Evolutionary conservation across 2,888 invertebrate genomes (phyloP).

Genomic region (Tachina fera): DNA sequence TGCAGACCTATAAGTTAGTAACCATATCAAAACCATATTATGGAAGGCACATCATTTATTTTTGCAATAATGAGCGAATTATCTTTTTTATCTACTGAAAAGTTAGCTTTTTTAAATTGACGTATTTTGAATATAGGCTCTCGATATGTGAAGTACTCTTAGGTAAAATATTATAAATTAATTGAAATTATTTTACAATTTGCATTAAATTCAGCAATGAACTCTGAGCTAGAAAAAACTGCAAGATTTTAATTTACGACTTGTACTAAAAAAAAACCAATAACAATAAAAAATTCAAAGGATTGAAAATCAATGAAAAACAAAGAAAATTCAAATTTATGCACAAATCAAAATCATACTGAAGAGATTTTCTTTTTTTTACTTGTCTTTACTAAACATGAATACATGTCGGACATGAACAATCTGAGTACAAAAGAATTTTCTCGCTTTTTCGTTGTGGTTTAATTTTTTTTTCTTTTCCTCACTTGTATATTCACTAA

Average conservation of each 20-base stretch:
- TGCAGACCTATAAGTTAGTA: no score
- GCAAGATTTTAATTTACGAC: neutral
- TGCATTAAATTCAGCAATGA: neutral
- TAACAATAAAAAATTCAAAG: neutral
- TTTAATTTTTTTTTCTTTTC: slow-evolving; percentile 8
- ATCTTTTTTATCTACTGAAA: no score
- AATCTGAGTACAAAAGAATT: slow-evolving; percentile 27
- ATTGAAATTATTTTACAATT: no score
- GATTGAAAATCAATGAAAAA: slow-evolving; percentile 5
- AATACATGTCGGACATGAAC: slow-evolving; percentile 5
- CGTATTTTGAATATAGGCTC: no score
- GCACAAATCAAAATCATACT: neutral
- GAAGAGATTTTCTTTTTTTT: neutral
- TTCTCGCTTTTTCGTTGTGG: neutral
- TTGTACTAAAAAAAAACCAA: neutral
- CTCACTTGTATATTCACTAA: slow-evolving; percentile 1
- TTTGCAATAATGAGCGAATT: no score
- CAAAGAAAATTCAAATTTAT: slow-evolving; percentile 22
- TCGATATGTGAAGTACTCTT: no score
- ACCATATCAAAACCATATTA: no score
- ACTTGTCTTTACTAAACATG: neutral
- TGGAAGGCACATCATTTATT: no score
- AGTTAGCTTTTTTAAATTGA: no score
- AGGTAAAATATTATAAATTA: no score
- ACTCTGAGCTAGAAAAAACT: neutral